phyloP scores from a whole-genome alignment of 2,888 invertebrate genomes.

The Eupithecia subumbrata region DNA sequence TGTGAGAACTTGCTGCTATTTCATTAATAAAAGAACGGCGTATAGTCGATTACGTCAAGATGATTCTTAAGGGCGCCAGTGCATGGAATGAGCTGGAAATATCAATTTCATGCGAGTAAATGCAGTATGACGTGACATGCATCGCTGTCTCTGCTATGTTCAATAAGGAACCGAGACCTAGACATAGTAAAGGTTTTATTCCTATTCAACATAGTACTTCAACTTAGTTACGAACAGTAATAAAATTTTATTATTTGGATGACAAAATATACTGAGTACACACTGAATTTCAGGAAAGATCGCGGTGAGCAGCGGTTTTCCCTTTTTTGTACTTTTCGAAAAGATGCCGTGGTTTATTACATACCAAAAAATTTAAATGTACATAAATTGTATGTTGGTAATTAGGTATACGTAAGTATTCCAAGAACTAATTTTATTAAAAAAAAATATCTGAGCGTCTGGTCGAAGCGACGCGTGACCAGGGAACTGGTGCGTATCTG shows the following conservation, averaged over 20 bases:
- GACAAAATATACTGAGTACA: neutral
- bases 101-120: conserved; percentile 53
- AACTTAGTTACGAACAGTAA: neutral
- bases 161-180: conserved; percentile 16
- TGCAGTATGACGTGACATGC: conserved; percentile 42
- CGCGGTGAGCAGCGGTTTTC: neutral
- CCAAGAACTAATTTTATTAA: too few species aligned
- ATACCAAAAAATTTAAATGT: too few species aligned
- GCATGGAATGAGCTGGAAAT: conserved; percentile 65
- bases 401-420: neutral
- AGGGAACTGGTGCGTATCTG: too few species aligned
- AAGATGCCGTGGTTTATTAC: neutral
- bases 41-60: conserved; percentile 58
- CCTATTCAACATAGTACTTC: neutral
- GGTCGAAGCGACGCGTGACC: too few species aligned
- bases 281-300: neutral
- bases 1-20: conserved; percentile 57
- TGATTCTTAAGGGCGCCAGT: conserved; percentile 64
- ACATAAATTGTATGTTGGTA: too few species aligned
- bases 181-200: neutral
- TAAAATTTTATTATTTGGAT: neutral
- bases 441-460: too few species aligned
- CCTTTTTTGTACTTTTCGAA: neutral
- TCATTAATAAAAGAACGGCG: conserved; percentile 67
- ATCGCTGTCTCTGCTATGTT: conserved; percentile 13